These are phyloP conservation scores for Hydriomena furcata DNA, from an alignment of 2,888 invertebrate species.

Conservation along the genomic window DNA sequence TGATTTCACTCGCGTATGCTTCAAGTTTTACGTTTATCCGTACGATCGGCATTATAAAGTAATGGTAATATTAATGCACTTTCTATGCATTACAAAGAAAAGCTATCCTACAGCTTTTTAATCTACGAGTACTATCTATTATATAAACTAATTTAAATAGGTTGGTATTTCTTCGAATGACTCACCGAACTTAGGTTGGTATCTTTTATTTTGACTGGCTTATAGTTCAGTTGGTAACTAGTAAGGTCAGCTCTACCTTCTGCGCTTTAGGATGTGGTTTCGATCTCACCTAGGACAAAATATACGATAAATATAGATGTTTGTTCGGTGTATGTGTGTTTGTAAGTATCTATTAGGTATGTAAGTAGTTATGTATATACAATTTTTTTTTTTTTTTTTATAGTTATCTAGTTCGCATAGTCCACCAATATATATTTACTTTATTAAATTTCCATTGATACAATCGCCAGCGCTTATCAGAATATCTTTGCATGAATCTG, in stretches of 20 bases:
- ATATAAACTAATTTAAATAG: slow-evolving; percentile 12
- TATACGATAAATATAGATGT: no score
- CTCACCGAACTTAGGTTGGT: no score
- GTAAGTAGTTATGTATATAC: no score
- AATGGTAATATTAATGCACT: slow-evolving; percentile 27
- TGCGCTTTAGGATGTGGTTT: no score
- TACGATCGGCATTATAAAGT: slow-evolving; percentile 12
- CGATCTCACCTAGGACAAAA: no score
- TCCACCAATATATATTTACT: neutral
- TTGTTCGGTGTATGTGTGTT: no score
- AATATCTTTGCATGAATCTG: slow-evolving; percentile 32
- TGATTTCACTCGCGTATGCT: slow-evolving; percentile 8
- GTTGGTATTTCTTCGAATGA: neutral
- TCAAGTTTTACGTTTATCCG: slow-evolving; percentile 14
- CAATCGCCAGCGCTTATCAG: slow-evolving; percentile 15
- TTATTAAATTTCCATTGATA: slow-evolving; percentile 5
- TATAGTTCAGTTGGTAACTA: no score
- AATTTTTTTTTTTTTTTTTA: no score
- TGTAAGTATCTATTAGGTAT: no score
- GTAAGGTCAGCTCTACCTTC: no score
- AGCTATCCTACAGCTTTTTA: slow-evolving; percentile 22
- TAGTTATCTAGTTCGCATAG: no score
- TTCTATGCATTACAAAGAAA: slow-evolving; percentile 32
- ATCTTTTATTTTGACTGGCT: no score
- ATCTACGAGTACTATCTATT: slow-evolving; percentile 13